These are phyloP conservation scores for Drosophila leonis DNA, from an alignment of 2,888 invertebrate genomes.

Conservation along the genomic window DNA sequence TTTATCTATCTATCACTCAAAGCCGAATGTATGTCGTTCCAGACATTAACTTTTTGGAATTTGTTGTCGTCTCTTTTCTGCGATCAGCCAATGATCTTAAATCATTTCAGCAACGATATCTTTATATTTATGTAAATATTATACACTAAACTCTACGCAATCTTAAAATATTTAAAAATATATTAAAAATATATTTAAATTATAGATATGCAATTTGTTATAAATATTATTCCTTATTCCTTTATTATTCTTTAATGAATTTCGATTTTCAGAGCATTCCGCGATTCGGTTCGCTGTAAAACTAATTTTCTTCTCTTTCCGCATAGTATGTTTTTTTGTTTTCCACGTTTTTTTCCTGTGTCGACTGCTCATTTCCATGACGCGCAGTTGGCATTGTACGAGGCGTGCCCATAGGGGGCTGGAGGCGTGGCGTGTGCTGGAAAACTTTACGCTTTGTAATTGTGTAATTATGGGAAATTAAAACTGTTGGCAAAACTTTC, in stretches of 20 bases:
- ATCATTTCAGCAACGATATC: no score
- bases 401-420: slow-evolving; percentile 55
- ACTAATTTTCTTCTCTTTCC: slow-evolving; percentile 43
- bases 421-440: slow-evolving; percentile 75
- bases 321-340: slow-evolving; percentile 30
- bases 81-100: no score
- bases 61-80: no score
- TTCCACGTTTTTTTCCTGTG: slow-evolving; percentile 43
- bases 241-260: neutral
- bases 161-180: neutral
- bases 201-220: no score
- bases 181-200: neutral
- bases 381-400: slow-evolving; percentile 78
- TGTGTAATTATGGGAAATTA: slow-evolving; percentile 82
- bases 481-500: slow-evolving; percentile 81
- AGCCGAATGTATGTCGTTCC: no score
- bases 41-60: no score
- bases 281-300: slow-evolving; percentile 34
- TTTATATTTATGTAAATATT: no score
- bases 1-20: neutral
- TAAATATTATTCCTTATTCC: no score
- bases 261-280: slow-evolving; percentile 36
- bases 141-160: no score
- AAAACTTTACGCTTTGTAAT: slow-evolving; percentile 82
- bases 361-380: slow-evolving; percentile 80